These are phyloP conservation scores for Piscicola geometra DNA, from an alignment of 2,888 invertebrate genomes.

Conservation along the genomic window DNA sequence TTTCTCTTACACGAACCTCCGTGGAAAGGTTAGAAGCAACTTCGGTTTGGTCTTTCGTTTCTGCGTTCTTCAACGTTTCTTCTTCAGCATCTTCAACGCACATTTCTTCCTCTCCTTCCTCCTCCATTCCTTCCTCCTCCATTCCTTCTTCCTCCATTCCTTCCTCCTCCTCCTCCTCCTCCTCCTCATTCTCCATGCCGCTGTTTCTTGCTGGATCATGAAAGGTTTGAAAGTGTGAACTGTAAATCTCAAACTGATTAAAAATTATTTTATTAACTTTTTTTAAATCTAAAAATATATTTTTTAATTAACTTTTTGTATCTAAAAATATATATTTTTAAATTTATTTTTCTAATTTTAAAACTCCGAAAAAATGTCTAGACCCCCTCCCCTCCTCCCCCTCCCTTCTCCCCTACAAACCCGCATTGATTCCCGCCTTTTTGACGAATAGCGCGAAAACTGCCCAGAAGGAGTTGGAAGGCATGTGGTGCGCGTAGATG, in stretches of 20 bases:
- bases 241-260: no score
- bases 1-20: no score
- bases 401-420: conserved; percentile 43
- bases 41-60: no score
- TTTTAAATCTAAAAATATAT: no score
- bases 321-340: neutral
- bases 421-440: conserved; percentile 56
- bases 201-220: no score
- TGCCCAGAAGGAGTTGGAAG: conserved; percentile 53
- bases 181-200: no score
- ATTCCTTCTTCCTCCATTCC: neutral
- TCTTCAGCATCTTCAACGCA: neutral
- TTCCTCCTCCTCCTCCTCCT: neutral
- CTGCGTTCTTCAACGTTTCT: neutral
- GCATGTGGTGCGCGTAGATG: conserved; percentile 63
- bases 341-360: neutral
- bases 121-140: neutral
- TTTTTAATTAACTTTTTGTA: conserved; percentile 1
- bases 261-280: no score
- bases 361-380: neutral
- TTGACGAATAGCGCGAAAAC: conserved; percentile 48
- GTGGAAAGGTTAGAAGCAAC: no score
- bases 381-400: no score
- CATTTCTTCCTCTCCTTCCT: neutral
- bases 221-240: no score